phyloP scores from a whole-genome alignment of 2,888 invertebrate genomes.

The Tetragonula carbonaria region DNA sequence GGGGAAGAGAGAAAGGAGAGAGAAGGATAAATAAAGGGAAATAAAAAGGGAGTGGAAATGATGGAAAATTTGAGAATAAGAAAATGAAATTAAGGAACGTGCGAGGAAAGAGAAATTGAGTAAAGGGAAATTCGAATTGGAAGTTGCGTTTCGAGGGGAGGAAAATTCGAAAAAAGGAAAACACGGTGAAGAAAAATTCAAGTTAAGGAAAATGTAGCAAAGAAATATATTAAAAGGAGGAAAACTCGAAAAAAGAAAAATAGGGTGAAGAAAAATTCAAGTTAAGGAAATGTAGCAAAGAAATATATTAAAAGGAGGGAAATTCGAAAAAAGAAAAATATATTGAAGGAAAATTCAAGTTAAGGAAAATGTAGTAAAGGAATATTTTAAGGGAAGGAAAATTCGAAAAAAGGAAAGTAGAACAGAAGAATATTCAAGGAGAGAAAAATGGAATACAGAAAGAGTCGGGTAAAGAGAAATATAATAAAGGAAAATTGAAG shows the following conservation, averaged over 20 bases:
- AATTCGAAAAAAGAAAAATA: too few species aligned
- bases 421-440: background rate
- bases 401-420: background rate
- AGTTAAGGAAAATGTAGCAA: background rate
- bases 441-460: background rate
- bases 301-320: background rate
- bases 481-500: background rate
- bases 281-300: background rate
- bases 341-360: background rate
- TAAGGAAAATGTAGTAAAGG: background rate
- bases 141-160: background rate
- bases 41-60: background rate
- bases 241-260: too few species aligned
- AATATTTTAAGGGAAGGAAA: background rate
- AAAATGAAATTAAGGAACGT: too few species aligned
- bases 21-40: background rate
- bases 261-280: background rate
- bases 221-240: background rate
- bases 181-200: too few species aligned
- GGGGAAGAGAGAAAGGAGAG: background rate
- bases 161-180: too few species aligned
- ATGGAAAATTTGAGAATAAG: too few species aligned
- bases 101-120: background rate
- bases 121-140: background rate
- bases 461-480: accelerated